A percentile compares a stretch with the other conserved stretches of the same genome.
These are phyloP conservation scores for Cochlearius cochlearius DNA, from an alignment of 2,113 vertebrate genomes.

Conservation along the genomic window DNA sequence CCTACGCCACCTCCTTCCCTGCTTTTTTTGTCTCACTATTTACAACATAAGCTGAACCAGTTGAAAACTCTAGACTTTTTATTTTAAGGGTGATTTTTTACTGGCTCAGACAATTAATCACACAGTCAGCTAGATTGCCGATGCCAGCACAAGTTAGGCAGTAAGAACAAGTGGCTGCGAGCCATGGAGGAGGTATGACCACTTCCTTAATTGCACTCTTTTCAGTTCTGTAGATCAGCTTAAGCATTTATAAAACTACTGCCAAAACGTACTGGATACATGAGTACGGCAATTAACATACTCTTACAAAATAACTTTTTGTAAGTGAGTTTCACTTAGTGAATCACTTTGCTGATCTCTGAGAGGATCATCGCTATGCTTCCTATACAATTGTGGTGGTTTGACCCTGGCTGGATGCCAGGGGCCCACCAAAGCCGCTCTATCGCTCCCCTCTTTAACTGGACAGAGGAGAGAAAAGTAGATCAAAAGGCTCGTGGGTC, in stretches of 20 bases:
- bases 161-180: background rate
- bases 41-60: background rate
- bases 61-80: background rate
- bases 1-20: background rate
- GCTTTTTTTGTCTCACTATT: background rate
- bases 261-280: background rate
- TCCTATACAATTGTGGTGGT: no score
- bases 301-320: background rate
- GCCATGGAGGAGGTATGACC: background rate
- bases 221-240: background rate
- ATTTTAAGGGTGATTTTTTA: background rate
- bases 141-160: background rate
- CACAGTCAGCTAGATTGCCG: background rate
- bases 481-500: no score
- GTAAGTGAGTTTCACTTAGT: background rate
- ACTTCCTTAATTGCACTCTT: background rate
- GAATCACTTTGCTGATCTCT: background rate
- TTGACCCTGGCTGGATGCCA: no score
- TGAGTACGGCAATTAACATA: background rate
- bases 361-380: background rate
- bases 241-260: background rate
- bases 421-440: no score
- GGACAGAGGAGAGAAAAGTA: no score
- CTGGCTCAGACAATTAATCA: background rate
- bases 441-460: no score